Evolutionary conservation across 35 echinoderm and acorn worm genomes (phyloP).

Genomic region (Stichopus chloronotus): DNA sequence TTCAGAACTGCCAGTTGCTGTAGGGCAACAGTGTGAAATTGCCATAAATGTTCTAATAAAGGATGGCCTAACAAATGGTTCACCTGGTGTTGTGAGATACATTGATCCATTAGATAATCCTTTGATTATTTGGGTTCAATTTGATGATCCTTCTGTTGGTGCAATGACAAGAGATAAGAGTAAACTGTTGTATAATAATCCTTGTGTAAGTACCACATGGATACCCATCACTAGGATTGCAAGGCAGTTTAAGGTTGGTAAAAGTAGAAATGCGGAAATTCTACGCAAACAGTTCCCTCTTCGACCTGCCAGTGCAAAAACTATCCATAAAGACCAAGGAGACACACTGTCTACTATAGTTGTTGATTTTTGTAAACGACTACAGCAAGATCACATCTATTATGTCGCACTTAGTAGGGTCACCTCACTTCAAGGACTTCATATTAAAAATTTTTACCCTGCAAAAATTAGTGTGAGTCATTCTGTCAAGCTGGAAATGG

Average conservation of each 20-base stretch:
- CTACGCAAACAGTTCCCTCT: conserved; percentile 60
- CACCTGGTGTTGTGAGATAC: no score
- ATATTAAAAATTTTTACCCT: not conserved
- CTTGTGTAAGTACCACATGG: not conserved
- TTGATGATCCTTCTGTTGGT: no score
- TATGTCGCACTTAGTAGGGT: conserved; percentile 57
- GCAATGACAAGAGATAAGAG: not conserved
- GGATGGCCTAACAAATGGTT: no score
- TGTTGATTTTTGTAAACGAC: not conserved
- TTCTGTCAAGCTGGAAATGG: conserved; percentile 11
- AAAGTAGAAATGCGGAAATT: conserved; percentile 7
- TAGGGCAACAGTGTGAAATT: no score
- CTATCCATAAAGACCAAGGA: conserved; percentile 62
- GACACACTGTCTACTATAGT: conserved; percentile 24
- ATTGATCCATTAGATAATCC: no score
- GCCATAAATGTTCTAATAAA: no score
- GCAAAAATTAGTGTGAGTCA: not conserved
- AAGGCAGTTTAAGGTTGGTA: conserved; percentile 34
- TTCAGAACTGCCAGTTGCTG: no score
- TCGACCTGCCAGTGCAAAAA: conserved; percentile 36
- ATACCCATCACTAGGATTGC: conserved; percentile 24
- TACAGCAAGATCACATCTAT: not conserved
- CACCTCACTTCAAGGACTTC: conserved; percentile 7
- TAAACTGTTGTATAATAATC: conserved; percentile 34
- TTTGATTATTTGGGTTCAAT: no score